Conservation (phyloP, 2,888 invertebrate genomes). For the Drymonia ruficornis region DNA sequence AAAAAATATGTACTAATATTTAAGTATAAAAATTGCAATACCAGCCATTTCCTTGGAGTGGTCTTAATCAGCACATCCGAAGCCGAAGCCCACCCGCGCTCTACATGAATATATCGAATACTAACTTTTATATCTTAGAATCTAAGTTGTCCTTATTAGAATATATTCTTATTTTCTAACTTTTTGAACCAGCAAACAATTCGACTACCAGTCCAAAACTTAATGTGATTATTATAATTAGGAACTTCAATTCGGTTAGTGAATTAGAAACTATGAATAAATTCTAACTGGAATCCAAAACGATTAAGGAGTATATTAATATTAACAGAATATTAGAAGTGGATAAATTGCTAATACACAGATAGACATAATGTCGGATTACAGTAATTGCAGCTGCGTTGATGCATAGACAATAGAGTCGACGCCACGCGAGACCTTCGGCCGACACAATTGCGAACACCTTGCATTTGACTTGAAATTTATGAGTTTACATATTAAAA, state of each 20-base stretch:
- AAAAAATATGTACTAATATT: conserved; percentile 19
- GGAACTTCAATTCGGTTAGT: too few relatives aligned
- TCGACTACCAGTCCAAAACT: neutral
- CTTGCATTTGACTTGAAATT: conserved; percentile 57
- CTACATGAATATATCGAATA: conserved; percentile 24
- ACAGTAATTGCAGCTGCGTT: conserved; percentile 56
- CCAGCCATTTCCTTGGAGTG: conserved; percentile 22
- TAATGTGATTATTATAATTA: neutral
- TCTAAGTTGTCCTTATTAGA: neutral
- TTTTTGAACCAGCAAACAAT: neutral
- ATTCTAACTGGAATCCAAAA: conserved; percentile 10
- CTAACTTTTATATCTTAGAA: conserved; percentile 10
- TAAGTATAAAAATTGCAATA: conserved; percentile 17
- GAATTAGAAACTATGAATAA: too few relatives aligned
- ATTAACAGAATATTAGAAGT: conserved; percentile 46
- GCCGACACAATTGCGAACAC: conserved; percentile 51
- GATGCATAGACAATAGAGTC: conserved; percentile 59
- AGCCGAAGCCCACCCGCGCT: conserved; percentile 76
- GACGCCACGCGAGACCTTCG: conserved; percentile 62
- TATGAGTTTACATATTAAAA: conserved; percentile 69
- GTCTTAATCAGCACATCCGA: conserved; percentile 37
- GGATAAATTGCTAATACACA: conserved; percentile 30
- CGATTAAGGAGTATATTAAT: conserved; percentile 18
- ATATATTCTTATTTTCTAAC: neutral
- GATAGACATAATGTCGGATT: conserved; percentile 52